Evolutionary conservation across 1,140 invertebrate genomes (phyloP), one percentile per base, ranked within the genome.

Genomic region (Trichonephila clavipes): DNA sequence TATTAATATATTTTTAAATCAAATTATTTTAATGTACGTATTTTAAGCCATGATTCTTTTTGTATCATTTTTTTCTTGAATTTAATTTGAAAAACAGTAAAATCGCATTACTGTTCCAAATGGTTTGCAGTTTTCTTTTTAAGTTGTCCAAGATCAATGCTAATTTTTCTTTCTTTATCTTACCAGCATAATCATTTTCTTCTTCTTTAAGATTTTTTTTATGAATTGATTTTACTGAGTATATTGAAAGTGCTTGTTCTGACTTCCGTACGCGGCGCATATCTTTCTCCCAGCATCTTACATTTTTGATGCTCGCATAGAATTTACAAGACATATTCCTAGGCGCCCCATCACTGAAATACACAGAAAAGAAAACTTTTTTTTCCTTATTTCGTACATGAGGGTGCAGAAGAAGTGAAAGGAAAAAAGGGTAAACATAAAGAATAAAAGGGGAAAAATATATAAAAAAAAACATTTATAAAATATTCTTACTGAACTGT

Each of bases 241-340:
- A 40, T 77, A 77, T 77, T 77, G 72, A 77, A 77, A 77, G 72
- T 40, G 28, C 34, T 77, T 40, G 72, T 28, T 34, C 28, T 40
- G 72, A 28, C 16, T 34, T 77, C 72, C 24, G 18, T 34, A 14
- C 14, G 3, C 2, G 28, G 14, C 24, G 34, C 24, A 34, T 18
- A 34, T 40, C 72, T 19, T 34, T 40, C 28, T 77, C 72, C 72
- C 28, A 19, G 34, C 14, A 18, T 77, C 72, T 77, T 77, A 77
- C 72, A 77, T 77, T 77, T 77, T 77, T 77, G 72, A 77, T 77
- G 72, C 28, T 77, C 34, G 72, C 72, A 77, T 77, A 77, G 72
- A 77, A 77, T 77, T 77, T 77, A 77, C 72, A 77, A 77, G 72
- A 40, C 72, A 77, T 77, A 77, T 77, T 77, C 72, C 6, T 77